These are phyloP conservation scores for Leucosticte australis DNA, from an alignment of 2,113 vertebrate genomes.

Conservation along the genomic window DNA sequence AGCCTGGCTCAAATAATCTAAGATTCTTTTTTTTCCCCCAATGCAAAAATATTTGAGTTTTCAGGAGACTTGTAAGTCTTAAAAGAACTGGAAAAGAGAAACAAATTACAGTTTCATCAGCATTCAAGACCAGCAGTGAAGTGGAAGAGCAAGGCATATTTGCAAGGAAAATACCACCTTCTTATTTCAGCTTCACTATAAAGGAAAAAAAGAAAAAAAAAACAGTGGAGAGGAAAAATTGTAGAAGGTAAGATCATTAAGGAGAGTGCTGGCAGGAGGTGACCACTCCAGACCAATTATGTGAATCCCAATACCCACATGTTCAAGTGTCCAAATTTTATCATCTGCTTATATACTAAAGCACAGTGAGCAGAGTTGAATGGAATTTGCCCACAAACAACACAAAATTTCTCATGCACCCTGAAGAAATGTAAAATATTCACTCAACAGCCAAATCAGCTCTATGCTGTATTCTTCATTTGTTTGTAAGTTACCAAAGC, in stretches of 20 bases:
- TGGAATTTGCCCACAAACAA: not conserved
- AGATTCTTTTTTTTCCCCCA: not conserved
- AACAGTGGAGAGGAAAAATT: not conserved
- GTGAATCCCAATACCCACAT: not conserved
- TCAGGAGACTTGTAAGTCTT: not conserved
- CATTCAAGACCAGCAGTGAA: not conserved
- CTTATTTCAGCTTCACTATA: not conserved
- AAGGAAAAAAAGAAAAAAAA: not conserved
- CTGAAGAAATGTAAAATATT: not conserved
- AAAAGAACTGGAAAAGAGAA: not conserved
- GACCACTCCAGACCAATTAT: fast-evolving
- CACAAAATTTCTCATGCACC: not conserved
- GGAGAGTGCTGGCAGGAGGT: not conserved
- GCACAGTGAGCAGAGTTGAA: not conserved
- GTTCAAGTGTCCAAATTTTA: not conserved
- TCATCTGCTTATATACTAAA: not conserved
- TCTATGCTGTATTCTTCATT: not conserved
- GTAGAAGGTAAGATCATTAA: not conserved
- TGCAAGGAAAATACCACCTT: not conserved
- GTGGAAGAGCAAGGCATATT: not conserved
- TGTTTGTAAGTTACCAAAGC: not conserved
- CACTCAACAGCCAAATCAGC: not conserved
- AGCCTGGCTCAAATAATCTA: not conserved
- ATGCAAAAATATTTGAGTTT: not conserved
- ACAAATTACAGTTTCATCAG: not conserved